phyloP scores from a whole-genome alignment of 2,888 invertebrate genomes.

The Cordylochernes scorpioides region DNA sequence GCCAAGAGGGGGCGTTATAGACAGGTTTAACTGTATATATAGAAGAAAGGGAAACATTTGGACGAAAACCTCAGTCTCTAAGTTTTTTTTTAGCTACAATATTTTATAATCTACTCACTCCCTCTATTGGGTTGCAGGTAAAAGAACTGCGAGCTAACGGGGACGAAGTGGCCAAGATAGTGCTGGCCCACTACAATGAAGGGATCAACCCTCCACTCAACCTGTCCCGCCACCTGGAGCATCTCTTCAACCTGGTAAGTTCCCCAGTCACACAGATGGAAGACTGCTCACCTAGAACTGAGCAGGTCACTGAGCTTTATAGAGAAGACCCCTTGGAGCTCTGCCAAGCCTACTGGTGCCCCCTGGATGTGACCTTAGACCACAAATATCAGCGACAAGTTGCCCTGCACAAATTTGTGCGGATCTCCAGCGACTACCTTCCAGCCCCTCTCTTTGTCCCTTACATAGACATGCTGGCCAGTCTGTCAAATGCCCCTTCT shows the following conservation, averaged over 20 bases:
- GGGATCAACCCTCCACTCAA: constrained; percentile 41
- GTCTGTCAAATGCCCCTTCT: constrained; percentile 41
- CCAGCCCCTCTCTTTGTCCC: constrained; percentile 57
- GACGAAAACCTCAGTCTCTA: no score
- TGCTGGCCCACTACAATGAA: constrained; percentile 29
- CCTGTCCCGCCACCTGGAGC: constrained; percentile 50
- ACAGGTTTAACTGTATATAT: no score
- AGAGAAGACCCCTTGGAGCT: constrained; percentile 42
- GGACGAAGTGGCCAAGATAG: constrained; percentile 59
- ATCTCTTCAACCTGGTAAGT: constrained; percentile 37
- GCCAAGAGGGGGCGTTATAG: no score
- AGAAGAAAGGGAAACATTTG: no score
- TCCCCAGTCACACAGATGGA: constrained; percentile 2
- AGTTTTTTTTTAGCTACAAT: no score
- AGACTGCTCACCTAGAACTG: no score
- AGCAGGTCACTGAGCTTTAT: constrained; percentile 43
- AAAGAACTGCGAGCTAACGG: constrained; percentile 53
- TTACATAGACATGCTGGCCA: constrained; percentile 58
- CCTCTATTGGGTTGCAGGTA: constrained; percentile 22
- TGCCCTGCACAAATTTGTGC: constrained; percentile 64
- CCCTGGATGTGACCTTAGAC: constrained; percentile 22
- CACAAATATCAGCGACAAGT: constrained; percentile 27
- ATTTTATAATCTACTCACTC: background rate
- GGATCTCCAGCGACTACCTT: constrained; percentile 56
- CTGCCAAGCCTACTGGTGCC: constrained; percentile 56